A percentile compares a stretch with the other conserved stretches of the same genome.
Conservation (phyloP, 2,113 vertebrate species). For the Gallinago undulata region DNA sequence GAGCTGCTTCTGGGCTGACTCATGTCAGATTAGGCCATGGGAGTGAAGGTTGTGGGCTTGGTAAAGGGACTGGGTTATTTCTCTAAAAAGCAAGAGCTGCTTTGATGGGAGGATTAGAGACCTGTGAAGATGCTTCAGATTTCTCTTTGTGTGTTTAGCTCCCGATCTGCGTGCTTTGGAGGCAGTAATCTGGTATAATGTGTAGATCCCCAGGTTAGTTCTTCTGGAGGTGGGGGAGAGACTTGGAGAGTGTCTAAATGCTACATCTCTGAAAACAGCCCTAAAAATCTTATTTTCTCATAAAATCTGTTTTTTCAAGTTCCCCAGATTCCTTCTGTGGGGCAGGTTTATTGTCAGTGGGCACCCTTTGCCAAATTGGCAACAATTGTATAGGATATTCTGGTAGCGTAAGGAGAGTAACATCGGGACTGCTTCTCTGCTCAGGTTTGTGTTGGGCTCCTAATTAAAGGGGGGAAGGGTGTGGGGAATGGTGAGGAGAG, state of each 20-base stretch:
- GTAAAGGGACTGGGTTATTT: background rate
- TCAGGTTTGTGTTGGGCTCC: background rate
- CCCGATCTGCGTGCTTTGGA: background rate
- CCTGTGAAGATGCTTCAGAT: background rate
- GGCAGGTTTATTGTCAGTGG: background rate
- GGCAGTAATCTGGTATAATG: background rate
- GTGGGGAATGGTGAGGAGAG: too few relatives aligned
- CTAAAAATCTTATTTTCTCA: background rate
- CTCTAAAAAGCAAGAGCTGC: constrained; percentile 32
- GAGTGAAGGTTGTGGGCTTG: constrained; percentile 43
- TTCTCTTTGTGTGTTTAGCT: background rate
- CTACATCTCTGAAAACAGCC: background rate
- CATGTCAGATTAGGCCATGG: constrained; percentile 33
- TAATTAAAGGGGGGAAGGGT: background rate
- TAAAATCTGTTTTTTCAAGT: background rate
- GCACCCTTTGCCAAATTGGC: background rate
- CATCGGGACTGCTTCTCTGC: background rate
- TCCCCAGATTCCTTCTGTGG: background rate
- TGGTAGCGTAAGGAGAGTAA: background rate
- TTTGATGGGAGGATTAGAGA: background rate
- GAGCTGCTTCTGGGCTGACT: constrained; percentile 6
- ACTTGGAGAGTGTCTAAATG: background rate
- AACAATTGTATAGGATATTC: background rate
- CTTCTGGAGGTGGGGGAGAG: background rate
- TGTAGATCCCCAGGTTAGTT: background rate